Base-by-base conservation (phyloP, 2,113 vertebrate genomes). In the Chroicocephalus ridibundus region DNA sequence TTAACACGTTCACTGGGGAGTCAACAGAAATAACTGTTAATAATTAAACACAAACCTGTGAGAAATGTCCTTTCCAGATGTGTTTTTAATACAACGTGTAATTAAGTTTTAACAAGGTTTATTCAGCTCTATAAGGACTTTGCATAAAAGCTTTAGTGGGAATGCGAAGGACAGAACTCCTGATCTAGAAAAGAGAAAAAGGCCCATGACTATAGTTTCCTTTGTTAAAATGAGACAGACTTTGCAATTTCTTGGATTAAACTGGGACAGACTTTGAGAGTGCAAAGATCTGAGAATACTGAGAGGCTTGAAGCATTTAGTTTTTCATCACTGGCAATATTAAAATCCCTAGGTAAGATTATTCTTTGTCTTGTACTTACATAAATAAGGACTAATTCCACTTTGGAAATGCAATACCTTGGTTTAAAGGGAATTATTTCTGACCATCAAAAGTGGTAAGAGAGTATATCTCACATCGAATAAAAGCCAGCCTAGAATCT, bases 21-120 rank as follows among this genome's bases (percentile, higher is more conserved):
- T 86, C 55, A 94, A 64, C 10, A 94, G 80, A 78, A 95, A 86
- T 57, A 79, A 36, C 13, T 77, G n/a, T 38, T 91, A 80, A 65
- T 75, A 86, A 76, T 69, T 86, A 71, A 95, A 72, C 19, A 86
- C 6, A 26, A 94, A 20, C 22, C 49, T 65, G 34, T 84, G 52
- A 94, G 69, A 84, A 79, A 60, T 36, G 6, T 31, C 12, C 57
- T 80, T 89, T 94, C 51, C 66, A 91, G 36, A 24, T 38, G 22
- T 64, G 46, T 65, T 95, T 76, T 93, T 81, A 74, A 72, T 76
- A 79, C 14, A 42, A 57, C 22, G 25, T 60, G 24, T 85, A 93
- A 76, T 86, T 64, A 91, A 84, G 82, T 76, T 93, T 89, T 82
- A 86, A 82, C 31, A 75, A 91, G 69, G 15, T 85, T 82, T 92